These are phyloP conservation scores for Mastigias papua DNA, from an alignment of 30 jellyfish, hydroid and myxozoan genomes.

Conservation along the genomic window DNA sequence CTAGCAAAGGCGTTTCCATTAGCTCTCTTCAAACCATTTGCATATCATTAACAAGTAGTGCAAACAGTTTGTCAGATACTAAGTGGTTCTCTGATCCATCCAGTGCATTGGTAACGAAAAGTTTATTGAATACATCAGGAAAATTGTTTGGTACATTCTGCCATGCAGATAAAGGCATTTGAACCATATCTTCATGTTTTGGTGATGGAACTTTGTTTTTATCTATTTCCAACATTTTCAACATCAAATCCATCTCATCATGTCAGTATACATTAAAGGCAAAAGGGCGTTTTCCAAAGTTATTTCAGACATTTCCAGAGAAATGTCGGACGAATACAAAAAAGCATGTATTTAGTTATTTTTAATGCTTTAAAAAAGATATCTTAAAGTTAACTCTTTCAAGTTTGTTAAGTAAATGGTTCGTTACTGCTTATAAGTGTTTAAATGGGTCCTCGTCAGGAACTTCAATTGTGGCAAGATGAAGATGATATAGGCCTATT, in stretches of 20 bases:
- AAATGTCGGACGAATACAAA: too few species aligned
- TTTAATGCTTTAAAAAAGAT: too few species aligned
- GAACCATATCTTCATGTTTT: conserved; percentile 53
- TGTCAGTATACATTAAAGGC: conserved; percentile 28
- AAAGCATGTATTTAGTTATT: too few species aligned
- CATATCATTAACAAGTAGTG: conserved; percentile 43
- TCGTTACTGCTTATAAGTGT: too few species aligned
- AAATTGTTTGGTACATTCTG: conserved; percentile 40
- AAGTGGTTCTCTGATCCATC: conserved; percentile 64
- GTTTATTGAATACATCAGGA: conserved; percentile 58
- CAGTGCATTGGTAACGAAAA: conserved; percentile 33
- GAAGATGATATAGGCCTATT: too few species aligned
- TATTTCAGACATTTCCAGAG: too few species aligned
- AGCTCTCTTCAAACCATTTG: conserved; percentile 31
- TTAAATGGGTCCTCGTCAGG: too few species aligned
- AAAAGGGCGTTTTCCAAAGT: too few species aligned
- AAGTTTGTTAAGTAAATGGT: too few species aligned
- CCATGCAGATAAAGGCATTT: conserved; percentile 67
- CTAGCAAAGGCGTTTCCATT: conserved; percentile 53
- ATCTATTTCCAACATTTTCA: conserved; percentile 64
- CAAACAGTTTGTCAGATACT: conserved; percentile 65
- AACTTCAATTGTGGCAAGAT: too few species aligned
- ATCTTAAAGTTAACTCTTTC: too few species aligned
- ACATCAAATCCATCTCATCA: conserved; percentile 51
- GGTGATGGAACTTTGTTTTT: conserved; percentile 46